Evolutionary conservation across 35 echinoderm and acorn worm genomes (phyloP).

Genomic region (Acanthaster planci): DNA sequence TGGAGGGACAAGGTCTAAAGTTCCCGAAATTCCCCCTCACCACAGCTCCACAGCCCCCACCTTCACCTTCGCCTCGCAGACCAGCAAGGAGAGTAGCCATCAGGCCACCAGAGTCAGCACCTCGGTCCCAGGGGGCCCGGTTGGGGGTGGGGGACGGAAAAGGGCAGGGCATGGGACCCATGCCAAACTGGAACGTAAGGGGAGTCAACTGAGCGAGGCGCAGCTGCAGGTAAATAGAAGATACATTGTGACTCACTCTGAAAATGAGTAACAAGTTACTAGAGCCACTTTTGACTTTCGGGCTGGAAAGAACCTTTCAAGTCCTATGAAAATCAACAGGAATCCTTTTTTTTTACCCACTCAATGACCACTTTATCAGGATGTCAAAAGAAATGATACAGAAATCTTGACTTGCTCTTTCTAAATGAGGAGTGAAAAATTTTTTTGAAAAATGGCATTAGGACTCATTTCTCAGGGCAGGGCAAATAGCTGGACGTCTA

Average conservation of each 20-base stretch:
- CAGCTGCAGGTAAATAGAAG: background rate
- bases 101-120: background rate
- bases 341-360: no score
- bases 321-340: no score
- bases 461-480: no score
- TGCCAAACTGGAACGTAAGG: conserved; percentile 11
- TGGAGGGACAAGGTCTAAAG: background rate
- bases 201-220: background rate
- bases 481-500: no score
- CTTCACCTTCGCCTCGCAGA: background rate
- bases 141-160: background rate
- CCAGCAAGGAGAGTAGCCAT: background rate
- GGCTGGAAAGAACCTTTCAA: no score
- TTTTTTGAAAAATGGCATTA: no score
- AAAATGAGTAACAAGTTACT: no score
- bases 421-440: no score
- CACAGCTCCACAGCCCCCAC: background rate
- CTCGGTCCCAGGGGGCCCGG: background rate
- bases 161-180: background rate
- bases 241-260: background rate
- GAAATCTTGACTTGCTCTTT: no score
- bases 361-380: no score
- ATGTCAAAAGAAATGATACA: no score
- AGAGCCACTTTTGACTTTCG: no score
- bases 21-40: background rate